Percentiles rank a stretch among this genome's conserved stretches.
Evolutionary conservation across 1,140 invertebrate genomes (phyloP).

Genomic region (Zaprionus inermis): DNA sequence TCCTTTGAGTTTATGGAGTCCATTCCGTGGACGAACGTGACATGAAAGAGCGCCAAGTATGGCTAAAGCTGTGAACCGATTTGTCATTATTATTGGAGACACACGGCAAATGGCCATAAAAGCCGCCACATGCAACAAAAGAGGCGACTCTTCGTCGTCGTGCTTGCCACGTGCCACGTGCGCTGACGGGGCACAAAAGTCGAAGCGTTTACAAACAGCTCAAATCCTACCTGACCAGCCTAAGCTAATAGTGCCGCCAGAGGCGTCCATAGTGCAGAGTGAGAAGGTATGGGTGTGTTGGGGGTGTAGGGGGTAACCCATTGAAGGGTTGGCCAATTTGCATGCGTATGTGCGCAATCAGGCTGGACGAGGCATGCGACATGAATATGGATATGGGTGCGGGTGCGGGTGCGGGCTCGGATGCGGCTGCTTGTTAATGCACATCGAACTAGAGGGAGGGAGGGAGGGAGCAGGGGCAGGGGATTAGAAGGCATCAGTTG

Average conservation of each 20-base stretch:
- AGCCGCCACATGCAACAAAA: slow-evolving; percentile 30
- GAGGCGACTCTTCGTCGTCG: neutral
- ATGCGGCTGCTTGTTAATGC: slow-evolving; percentile 3
- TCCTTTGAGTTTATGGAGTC: slow-evolving; percentile 74
- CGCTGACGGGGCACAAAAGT: slow-evolving; percentile 48
- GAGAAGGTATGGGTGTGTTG: fast-evolving
- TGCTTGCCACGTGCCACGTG: slow-evolving; percentile 6
- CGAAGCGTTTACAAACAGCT: slow-evolving; percentile 69
- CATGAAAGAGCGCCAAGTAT: slow-evolving; percentile 55
- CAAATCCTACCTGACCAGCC: slow-evolving; percentile 44
- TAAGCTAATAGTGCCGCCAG: slow-evolving; percentile 9
- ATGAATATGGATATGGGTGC: slow-evolving; percentile 11
- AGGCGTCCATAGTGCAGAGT: neutral
- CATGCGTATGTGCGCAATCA: slow-evolving; percentile 6
- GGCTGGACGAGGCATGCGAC: slow-evolving; percentile 18
- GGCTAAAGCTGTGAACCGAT: slow-evolving; percentile 62
- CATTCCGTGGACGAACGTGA: slow-evolving; percentile 70
- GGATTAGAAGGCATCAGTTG: slow-evolving; percentile 32
- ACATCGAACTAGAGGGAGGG: neutral
- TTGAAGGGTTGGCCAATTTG: slow-evolving; percentile 7
- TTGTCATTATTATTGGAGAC: slow-evolving; percentile 81
- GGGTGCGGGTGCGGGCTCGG: no score
- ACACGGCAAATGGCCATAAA: slow-evolving; percentile 44
- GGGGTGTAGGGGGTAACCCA: neutral
- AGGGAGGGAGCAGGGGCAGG: neutral